Evolutionary conservation across 2,888 invertebrate genomes (phyloP).

Genomic region (Agriopis leucophaearia): DNA sequence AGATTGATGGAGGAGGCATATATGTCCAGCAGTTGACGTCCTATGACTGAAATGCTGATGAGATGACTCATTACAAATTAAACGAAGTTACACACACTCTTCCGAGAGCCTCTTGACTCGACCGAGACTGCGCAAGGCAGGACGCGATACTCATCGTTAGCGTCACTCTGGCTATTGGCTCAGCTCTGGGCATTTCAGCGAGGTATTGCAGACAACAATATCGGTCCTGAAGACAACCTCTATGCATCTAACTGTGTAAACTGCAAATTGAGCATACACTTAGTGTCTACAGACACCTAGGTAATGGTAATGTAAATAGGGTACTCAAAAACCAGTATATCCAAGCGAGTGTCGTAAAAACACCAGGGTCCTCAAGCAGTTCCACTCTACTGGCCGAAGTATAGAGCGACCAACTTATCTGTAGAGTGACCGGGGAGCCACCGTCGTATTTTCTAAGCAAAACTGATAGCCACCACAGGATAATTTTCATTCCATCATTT

Average conservation of each 20-base stretch:
- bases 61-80: too few species aligned
- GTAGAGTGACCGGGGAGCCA: background rate
- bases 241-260: conserved; percentile 2
- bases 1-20: too few species aligned
- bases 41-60: too few species aligned
- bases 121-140: too few species aligned
- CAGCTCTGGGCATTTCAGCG: too few species aligned
- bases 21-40: too few species aligned
- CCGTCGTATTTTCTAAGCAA: background rate
- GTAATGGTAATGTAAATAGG: conserved; percentile 33
- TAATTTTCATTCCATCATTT: background rate
- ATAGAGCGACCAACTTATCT: background rate
- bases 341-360: conserved; percentile 43
- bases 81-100: too few species aligned
- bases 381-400: conserved; percentile 50
- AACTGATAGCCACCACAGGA: background rate
- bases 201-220: too few species aligned
- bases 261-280: conserved; percentile 5
- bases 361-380: conserved; percentile 48
- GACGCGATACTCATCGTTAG: too few species aligned
- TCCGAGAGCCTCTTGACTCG: too few species aligned
- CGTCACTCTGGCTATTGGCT: too few species aligned
- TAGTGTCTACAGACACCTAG: conserved; percentile 20
- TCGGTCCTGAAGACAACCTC: background rate
- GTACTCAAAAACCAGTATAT: conserved; percentile 31